Conservation (phyloP, 2,888 invertebrate genomes). For the Cryptops parisi region DNA sequence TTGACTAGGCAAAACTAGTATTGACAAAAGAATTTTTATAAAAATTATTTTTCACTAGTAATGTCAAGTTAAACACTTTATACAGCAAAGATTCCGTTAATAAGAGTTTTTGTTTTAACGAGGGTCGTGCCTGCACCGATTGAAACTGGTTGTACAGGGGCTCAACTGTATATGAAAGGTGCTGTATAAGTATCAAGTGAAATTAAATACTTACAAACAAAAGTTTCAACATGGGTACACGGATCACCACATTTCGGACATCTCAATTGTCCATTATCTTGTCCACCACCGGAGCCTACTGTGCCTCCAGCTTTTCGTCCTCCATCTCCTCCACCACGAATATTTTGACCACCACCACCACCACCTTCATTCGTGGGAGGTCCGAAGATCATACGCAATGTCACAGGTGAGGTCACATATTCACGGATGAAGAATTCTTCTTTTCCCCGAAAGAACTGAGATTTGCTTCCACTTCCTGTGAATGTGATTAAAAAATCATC, state of each 20-base stretch:
- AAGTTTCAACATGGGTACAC: conserved; percentile 94
- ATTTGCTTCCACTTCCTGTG: conserved; percentile 1
- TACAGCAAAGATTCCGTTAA: too few relatives aligned
- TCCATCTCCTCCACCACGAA: conserved; percentile 17
- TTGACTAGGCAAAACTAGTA: too few relatives aligned
- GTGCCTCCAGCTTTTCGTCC: conserved; percentile 23
- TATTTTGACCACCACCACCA: not conserved
- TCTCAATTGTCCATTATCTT: conserved; percentile 24
- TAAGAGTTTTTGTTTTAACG: too few relatives aligned
- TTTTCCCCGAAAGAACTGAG: not conserved
- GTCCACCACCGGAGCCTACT: conserved; percentile 41
- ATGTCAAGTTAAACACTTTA: too few relatives aligned
- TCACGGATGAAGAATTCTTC: not conserved
- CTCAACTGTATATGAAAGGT: too few relatives aligned
- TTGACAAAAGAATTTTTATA: too few relatives aligned
- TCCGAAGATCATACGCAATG: conserved; percentile 18
- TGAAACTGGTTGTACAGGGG: too few relatives aligned
- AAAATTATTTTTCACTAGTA: too few relatives aligned
- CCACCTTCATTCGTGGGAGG: conserved; percentile 18
- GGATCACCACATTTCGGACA: conserved; percentile 95
- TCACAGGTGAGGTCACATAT: conserved; percentile 2
- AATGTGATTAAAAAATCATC: not conserved
- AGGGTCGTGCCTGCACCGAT: too few relatives aligned
- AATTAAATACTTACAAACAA: conserved; percentile 62
- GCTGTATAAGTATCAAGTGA: too few relatives aligned